phyloP scores from a whole-genome alignment of 2,888 invertebrate genomes.

The Thereva unica region DNA sequence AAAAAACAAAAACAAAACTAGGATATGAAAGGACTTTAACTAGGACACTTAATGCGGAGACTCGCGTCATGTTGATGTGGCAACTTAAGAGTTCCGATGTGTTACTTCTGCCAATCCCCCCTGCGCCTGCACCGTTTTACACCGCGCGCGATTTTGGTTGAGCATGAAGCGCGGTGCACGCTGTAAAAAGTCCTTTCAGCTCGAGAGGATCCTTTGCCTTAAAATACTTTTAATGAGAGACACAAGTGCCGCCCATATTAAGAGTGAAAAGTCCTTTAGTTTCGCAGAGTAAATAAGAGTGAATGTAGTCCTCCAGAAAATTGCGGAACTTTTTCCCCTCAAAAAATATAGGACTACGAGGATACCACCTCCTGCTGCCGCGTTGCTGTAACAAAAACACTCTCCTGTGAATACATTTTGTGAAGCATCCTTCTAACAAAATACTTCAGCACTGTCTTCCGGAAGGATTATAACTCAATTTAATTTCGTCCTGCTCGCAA shows the following conservation, averaged over 20 bases:
- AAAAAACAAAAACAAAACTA: slow-evolving; percentile 7
- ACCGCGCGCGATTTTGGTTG: slow-evolving; percentile 22
- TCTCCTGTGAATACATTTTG: neutral
- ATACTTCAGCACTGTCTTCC: slow-evolving; percentile 29
- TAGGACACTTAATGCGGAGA: slow-evolving; percentile 27
- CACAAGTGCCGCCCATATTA: slow-evolving; percentile 10
- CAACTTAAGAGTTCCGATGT: slow-evolving; percentile 10
- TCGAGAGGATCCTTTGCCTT: slow-evolving; percentile 25
- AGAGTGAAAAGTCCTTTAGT: slow-evolving; percentile 11
- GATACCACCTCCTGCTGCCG: no score
- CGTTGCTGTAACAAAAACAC: neutral
- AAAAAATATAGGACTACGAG: neutral
- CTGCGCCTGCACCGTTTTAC: neutral
- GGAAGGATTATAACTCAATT: slow-evolving; percentile 41
- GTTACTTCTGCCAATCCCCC: slow-evolving; percentile 16
- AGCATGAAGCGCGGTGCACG: neutral
- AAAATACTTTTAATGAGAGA: slow-evolving; percentile 32
- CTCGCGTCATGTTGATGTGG: neutral
- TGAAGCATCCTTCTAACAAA: slow-evolving; percentile 4
- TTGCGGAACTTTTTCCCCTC: neutral
- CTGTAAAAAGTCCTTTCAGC: slow-evolving; percentile 20
- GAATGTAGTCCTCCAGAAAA: neutral
- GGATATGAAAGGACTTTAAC: slow-evolving; percentile 22
- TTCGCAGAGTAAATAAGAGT: slow-evolving; percentile 27
- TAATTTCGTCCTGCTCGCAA: slow-evolving; percentile 35